phyloP scores from a whole-genome alignment of 2,888 invertebrate species.

The Heliconius ethilla region DNA sequence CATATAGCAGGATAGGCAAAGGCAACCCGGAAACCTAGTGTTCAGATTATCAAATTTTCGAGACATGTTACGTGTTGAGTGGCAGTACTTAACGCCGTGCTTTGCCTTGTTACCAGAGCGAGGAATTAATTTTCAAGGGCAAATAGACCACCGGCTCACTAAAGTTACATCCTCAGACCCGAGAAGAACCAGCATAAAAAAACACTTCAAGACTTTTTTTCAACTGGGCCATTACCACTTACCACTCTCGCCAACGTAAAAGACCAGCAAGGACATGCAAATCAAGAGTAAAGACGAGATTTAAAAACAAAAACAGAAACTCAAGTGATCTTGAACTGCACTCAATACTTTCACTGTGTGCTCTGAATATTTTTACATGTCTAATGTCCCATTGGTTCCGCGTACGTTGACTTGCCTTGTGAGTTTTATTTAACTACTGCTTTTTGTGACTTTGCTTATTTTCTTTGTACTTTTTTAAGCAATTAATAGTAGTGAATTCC shows the following conservation, averaged over 20 bases:
- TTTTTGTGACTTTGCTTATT: background rate
- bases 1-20: too few species aligned
- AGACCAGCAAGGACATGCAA: slow-evolving; percentile 3
- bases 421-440: background rate
- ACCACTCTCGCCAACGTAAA: background rate
- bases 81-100: too few species aligned
- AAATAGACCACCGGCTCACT: too few species aligned
- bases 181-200: too few species aligned
- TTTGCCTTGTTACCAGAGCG: too few species aligned
- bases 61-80: too few species aligned
- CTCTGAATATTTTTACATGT: slow-evolving; percentile 42
- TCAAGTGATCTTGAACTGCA: slow-evolving; percentile 35
- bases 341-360: slow-evolving; percentile 41
- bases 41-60: too few species aligned
- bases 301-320: slow-evolving; percentile 22
- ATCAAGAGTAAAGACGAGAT: background rate
- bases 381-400: slow-evolving; percentile 38
- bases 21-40: too few species aligned
- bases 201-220: background rate
- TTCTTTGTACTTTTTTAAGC: background rate
- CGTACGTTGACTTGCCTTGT: slow-evolving; percentile 22
- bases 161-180: too few species aligned
- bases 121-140: too few species aligned
- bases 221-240: too few species aligned
- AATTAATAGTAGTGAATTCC: too few species aligned